A percentile compares a stretch with the other conserved stretches of the same genome.
Evolutionary conservation across 2,113 vertebrate genomes (phyloP).

Genomic region (Hyla sarda): DNA sequence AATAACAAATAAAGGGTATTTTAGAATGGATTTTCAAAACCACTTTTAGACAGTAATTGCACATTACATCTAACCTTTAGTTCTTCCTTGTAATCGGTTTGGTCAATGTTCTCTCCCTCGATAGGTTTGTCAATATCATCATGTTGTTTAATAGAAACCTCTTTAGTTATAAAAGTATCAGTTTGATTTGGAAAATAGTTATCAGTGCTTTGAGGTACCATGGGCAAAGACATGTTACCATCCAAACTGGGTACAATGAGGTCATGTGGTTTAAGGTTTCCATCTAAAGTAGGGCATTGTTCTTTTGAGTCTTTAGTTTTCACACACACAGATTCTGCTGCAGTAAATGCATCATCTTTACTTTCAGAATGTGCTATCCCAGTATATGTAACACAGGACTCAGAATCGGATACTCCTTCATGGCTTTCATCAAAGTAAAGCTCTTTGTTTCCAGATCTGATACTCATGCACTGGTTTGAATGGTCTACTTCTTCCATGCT

Average conservation of each 20-base stretch:
- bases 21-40: background rate
- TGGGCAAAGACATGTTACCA: background rate
- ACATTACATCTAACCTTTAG: constrained; percentile 6
- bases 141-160: background rate
- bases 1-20: background rate
- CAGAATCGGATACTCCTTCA: background rate
- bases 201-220: background rate
- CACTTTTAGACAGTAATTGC: background rate
- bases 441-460: background rate
- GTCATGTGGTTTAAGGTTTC: background rate
- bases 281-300: background rate
- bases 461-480: background rate
- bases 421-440: background rate
- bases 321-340: background rate
- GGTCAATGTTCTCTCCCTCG: background rate
- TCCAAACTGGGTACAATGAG: background rate
- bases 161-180: background rate
- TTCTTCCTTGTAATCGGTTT: background rate
- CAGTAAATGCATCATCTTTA: background rate
- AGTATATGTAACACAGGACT: background rate
- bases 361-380: background rate
- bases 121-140: background rate
- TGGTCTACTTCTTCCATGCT: background rate
- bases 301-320: background rate
- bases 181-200: background rate